phyloP scores from a whole-genome alignment of 1,140 invertebrate species.

The Zaprionus vittiger region DNA sequence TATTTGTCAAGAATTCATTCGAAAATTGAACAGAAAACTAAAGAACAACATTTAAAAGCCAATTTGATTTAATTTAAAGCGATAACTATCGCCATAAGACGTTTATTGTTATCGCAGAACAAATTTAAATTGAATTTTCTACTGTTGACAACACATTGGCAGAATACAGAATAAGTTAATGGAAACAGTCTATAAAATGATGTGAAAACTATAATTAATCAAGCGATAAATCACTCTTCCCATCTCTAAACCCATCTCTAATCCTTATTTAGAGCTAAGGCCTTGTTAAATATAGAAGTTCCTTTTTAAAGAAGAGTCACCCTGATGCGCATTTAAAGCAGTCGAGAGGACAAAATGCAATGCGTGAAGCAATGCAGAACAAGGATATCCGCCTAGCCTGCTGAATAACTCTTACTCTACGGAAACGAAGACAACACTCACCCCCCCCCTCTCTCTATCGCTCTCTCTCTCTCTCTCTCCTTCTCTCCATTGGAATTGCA shows the following conservation, averaged over 20 bases:
- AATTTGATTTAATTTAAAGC: neutral
- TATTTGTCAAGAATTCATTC: no score
- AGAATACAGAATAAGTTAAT: no score
- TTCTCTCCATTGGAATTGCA: neutral
- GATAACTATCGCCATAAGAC: neutral
- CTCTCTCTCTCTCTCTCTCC: neutral
- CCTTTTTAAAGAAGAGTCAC: neutral
- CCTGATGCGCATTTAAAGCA: slow-evolving; percentile 33
- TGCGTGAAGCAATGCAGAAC: slow-evolving; percentile 23
- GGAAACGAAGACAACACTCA: neutral
- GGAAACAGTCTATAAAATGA: no score
- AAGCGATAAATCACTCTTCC: no score
- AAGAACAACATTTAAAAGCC: neutral
- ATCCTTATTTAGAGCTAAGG: neutral
- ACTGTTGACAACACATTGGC: no score
- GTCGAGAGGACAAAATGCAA: slow-evolving; percentile 32
- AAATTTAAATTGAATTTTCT: no score
- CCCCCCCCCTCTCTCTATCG: neutral
- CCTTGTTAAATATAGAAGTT: neutral
- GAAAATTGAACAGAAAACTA: neutral
- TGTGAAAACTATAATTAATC: no score
- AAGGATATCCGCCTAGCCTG: slow-evolving; percentile 1
- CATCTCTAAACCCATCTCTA: no score
- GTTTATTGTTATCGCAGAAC: no score
- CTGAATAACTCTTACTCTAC: neutral